Evolutionary conservation across 2,797 vertebrate genomes (phyloP).

Genomic region (Melanotaenia boesemani): DNA sequence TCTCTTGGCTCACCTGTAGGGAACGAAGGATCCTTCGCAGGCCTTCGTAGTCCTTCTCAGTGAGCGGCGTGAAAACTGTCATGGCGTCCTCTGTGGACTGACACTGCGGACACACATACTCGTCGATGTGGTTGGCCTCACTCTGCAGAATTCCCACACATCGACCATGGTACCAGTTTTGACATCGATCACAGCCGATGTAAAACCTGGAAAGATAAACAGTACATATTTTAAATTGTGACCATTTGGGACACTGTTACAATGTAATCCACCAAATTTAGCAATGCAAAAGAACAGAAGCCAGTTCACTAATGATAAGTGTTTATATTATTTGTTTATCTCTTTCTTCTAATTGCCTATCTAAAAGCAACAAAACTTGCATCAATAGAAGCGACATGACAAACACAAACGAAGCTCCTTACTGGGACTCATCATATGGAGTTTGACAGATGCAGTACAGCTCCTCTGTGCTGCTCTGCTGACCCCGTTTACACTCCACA

Average conservation of each 20-base stretch:
- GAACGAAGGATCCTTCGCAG: constrained; percentile 93
- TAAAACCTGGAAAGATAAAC: constrained; percentile 88
- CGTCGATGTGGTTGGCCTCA: constrained; percentile 97
- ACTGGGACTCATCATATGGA: constrained; percentile 98
- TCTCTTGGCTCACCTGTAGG: constrained; percentile 85
- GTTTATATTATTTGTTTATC: not conserved
- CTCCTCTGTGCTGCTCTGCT: constrained; percentile 96
- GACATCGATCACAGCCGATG: constrained; percentile 98
- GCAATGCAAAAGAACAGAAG: not conserved
- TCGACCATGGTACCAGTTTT: constrained; percentile 99
- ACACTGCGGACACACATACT: constrained; percentile 97
- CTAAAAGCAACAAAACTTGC: not conserved
- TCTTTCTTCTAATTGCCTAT: not conserved
- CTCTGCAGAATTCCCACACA: constrained; percentile 98
- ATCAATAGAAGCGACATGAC: not conserved
- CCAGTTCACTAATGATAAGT: not conserved
- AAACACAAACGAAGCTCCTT: constrained; percentile 76
- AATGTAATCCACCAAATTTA: not conserved
- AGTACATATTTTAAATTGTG: not conserved
- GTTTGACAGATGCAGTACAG: constrained; percentile 99
- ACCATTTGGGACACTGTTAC: not conserved
- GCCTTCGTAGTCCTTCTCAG: constrained; percentile 97
- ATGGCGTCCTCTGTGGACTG: constrained; percentile 99
- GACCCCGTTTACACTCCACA: constrained; percentile 96
- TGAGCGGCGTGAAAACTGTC: constrained; percentile 97